phyloP scores from a whole-genome alignment of 2,797 vertebrate genomes.

The Catamblyrhynchus diadema region DNA sequence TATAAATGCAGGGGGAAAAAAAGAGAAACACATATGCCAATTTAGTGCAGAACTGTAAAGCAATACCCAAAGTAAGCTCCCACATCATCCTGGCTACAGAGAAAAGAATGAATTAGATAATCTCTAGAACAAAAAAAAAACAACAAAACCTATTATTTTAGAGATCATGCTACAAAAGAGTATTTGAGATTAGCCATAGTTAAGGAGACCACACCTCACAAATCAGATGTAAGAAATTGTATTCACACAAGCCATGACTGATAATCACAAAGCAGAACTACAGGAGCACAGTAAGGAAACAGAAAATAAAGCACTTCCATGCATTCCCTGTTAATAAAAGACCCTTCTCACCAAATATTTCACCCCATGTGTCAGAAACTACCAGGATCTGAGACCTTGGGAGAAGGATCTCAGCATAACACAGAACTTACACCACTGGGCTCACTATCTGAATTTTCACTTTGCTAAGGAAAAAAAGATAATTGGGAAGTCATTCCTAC shows the following conservation, averaged over 20 bases:
- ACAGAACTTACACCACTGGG: neutral
- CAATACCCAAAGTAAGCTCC: neutral
- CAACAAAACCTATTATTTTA: neutral
- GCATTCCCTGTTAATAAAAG: neutral
- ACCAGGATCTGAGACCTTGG: neutral
- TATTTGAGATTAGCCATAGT: neutral
- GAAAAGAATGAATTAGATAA: neutral
- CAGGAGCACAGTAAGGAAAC: neutral
- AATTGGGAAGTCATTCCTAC: neutral
- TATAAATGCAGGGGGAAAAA: neutral
- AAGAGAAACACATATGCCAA: neutral
- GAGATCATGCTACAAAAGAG: neutral
- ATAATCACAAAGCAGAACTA: neutral
- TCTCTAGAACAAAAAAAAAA: neutral
- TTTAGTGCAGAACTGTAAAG: neutral
- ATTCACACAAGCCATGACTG: neutral
- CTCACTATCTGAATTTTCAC: neutral
- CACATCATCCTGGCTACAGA: neutral
- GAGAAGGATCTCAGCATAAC: neutral
- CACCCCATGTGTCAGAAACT: neutral
- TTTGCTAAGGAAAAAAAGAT: neutral
- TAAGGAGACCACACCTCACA: neutral
- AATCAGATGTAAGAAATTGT: neutral
- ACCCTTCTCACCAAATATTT: neutral
- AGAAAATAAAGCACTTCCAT: neutral